These are phyloP conservation scores for Luperina testacea DNA, from an alignment of 2,888 invertebrate species.

Conservation along the genomic window DNA sequence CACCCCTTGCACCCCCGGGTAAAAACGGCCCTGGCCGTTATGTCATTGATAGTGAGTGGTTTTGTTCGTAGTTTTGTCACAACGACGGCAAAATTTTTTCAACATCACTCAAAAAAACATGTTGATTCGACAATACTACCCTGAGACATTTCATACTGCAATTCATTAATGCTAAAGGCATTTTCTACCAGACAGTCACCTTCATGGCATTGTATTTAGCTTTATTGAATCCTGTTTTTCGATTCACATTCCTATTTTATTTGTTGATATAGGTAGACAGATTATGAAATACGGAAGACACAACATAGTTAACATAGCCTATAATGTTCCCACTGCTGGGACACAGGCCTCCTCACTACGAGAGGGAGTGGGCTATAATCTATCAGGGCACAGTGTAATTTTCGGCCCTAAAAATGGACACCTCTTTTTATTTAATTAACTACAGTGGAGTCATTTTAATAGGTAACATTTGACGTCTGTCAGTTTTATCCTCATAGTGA, in stretches of 20 bases:
- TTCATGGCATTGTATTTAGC: neutral
- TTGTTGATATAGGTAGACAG: neutral
- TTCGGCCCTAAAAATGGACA: too few species aligned
- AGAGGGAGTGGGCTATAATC: neutral
- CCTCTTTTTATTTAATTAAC: too few species aligned
- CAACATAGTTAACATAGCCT: neutral
- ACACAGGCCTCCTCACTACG: neutral
- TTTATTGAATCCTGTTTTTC: neutral
- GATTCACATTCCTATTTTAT: neutral
- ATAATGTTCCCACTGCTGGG: neutral
- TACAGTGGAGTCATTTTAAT: too few species aligned
- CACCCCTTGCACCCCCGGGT: too few species aligned
- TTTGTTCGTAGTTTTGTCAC: neutral
- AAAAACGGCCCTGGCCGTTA: too few species aligned
- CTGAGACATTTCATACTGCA: neutral
- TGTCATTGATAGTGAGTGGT: neutral
- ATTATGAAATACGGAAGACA: neutral
- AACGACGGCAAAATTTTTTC: too few species aligned
- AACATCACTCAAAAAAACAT: neutral
- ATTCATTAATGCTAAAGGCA: neutral
- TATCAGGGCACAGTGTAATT: too few species aligned
- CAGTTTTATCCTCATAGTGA: too few species aligned
- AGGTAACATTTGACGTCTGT: too few species aligned
- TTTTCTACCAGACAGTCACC: neutral
- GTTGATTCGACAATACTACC: neutral